These are phyloP conservation scores for Amphilophus citrinellus DNA, from an alignment of 2,113 vertebrate genomes.

Conservation along the genomic window DNA sequence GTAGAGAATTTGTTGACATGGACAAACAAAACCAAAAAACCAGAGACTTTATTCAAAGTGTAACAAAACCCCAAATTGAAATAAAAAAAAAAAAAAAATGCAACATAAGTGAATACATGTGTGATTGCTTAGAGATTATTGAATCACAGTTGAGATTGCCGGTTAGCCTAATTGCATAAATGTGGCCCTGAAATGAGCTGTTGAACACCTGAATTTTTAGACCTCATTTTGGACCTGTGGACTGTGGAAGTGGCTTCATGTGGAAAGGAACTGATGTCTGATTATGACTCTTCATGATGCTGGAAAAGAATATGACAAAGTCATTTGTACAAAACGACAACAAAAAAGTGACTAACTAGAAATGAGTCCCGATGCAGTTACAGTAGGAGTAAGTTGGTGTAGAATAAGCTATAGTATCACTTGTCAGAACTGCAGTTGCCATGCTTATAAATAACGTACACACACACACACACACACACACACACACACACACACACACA, in stretches of 20 bases:
- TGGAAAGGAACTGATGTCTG: not conserved
- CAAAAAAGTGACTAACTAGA: not conserved
- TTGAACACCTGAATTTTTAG: not conserved
- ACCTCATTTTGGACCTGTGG: too few species aligned
- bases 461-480: too few species aligned
- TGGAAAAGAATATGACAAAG: not conserved
- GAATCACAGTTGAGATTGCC: not conserved
- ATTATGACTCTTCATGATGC: not conserved
- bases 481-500: too few species aligned
- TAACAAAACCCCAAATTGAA: not conserved
- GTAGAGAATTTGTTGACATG: not conserved
- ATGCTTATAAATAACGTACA: not conserved
- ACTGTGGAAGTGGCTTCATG: not conserved
- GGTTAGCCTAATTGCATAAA: not conserved
- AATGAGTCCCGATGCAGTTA: not conserved
- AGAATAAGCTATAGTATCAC: not conserved
- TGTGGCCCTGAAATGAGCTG: not conserved
- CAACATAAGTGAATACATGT: not conserved
- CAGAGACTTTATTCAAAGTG: not conserved
- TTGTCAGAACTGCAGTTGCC: not conserved
- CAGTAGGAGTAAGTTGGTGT: not conserved
- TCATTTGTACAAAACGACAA: not conserved
- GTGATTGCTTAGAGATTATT: not conserved
- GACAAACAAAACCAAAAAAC: not conserved
- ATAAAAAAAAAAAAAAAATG: not conserved